Conservation (phyloP, 2,797 vertebrate species). For the Gadopsis bispinosus region DNA sequence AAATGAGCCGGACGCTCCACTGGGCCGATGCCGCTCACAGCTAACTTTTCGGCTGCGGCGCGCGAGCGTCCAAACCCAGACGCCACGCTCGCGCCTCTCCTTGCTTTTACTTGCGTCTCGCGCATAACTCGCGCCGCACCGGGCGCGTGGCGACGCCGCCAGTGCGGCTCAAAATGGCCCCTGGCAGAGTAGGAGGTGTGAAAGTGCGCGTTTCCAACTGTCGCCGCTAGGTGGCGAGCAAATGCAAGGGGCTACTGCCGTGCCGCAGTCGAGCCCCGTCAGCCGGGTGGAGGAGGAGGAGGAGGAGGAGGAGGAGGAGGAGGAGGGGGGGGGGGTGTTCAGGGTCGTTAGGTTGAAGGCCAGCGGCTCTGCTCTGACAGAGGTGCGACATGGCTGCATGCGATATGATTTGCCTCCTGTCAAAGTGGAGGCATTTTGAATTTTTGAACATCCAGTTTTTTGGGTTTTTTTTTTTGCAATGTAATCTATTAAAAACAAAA, state of each 20-base stretch:
- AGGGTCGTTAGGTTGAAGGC: background rate
- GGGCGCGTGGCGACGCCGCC: conserved; percentile 58
- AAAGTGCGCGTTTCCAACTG: conserved; percentile 29
- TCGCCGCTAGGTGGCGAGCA: conserved; percentile 75
- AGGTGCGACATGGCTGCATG: no score
- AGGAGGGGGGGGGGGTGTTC: background rate
- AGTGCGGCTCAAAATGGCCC: conserved; percentile 84
- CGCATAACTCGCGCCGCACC: conserved; percentile 57
- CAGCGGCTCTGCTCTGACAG: background rate
- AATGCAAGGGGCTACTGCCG: conserved; percentile 39
- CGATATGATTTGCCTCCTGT: background rate
- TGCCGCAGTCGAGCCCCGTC: background rate
- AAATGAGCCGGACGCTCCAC: no score
- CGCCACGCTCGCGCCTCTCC: background rate
- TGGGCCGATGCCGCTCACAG: no score
- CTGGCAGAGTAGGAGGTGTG: conserved; percentile 71
- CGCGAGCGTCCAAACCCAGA: no score
- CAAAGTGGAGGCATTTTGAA: no score
- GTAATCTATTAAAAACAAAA: no score
- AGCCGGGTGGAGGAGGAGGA: no score
- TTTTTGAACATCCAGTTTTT: no score
- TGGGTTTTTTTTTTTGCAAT: no score
- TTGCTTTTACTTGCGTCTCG: conserved; percentile 53
- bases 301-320: no score
- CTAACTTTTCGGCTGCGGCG: no score